Base-by-base conservation (phyloP, 1,140 invertebrate species). In the Stegodyphus mimosarum region DNA sequence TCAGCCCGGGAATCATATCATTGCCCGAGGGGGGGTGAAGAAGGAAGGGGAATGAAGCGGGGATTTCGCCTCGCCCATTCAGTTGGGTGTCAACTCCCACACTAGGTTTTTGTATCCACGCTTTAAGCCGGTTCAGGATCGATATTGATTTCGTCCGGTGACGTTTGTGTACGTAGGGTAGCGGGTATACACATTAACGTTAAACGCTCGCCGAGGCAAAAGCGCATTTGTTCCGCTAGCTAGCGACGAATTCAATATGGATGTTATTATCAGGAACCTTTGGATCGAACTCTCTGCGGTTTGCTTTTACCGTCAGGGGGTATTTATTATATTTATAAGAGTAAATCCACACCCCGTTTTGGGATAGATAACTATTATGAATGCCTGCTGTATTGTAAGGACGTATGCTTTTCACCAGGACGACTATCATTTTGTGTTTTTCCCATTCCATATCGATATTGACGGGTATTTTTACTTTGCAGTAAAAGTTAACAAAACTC, bases 241-340 rank as follows among this genome's bases (percentile, higher is more conserved):
- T 33, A 33, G 33, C 33, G 74, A 76, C 53, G 74, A 76, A 76
- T 76, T 76, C 74, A 76, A 76, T 76, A 76, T 76, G 74, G 55
- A 60, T 60, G 71, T 51, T 51, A 52, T 72, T 72, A 72, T 72
- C 71, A 50, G 13, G 71, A 33, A 50, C 33, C 49, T 67, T 67
- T 18, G 66, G 33, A 18, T 18, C 33, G 33, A 33, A 33, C 33
- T 3, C 33, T 33, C 33, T 33, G 33, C 33, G 33, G 33, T 33
- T 33, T 33, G 33, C 33, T 1, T 33, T 33, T 33, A 33, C 33
- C 33, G 33, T 33, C 33, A 33, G 33, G 33, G 33, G 33, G 33
- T 33, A 33, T 33, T 33, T 33, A 33, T 33, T 33, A 33, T 33
- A 33, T 33, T 33, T 33, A 33, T 33, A 33, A 33, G 33, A 33